Percentiles rank a stretch among this genome's conserved stretches.
Conservation (phyloP, 2,797 vertebrate genomes). For the Myotis planiceps region DNA sequence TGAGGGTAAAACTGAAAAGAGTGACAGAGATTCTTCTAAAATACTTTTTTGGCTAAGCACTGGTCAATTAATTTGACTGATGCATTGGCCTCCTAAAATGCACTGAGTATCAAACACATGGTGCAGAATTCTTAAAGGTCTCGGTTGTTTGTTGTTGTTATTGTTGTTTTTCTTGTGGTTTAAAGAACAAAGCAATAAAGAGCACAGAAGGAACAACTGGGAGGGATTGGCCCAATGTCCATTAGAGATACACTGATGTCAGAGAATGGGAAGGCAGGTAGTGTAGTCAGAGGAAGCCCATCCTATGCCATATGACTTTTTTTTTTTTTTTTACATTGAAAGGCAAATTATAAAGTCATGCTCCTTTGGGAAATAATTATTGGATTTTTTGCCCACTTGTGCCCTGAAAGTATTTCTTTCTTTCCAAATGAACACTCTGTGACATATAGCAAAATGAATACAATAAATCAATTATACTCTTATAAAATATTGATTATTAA, state of each 20-base stretch:
- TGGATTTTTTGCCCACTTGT: neutral
- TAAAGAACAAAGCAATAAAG: neutral
- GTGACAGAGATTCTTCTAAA: neutral
- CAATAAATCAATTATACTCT: neutral
- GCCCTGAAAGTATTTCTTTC: neutral
- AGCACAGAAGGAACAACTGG: neutral
- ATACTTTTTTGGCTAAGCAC: conserved; percentile 1
- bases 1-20: neutral
- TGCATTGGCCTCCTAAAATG: neutral
- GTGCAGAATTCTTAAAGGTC: neutral
- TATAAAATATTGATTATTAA: neutral
- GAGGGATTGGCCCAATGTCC: neutral
- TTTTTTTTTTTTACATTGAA: neutral
- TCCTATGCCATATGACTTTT: neutral
- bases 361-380: neutral
- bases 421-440: neutral
- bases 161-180: neutral
- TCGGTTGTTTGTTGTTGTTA: rapidly evolving
- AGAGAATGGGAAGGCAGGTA: neutral
- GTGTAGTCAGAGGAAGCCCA: neutral
- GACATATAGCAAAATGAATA: neutral
- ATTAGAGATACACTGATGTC: neutral
- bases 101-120: neutral
- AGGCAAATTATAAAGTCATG: neutral
- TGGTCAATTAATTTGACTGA: conserved; percentile 11